Conservation (phyloP, 2,113 vertebrate genomes). For the Limanda limanda region DNA sequence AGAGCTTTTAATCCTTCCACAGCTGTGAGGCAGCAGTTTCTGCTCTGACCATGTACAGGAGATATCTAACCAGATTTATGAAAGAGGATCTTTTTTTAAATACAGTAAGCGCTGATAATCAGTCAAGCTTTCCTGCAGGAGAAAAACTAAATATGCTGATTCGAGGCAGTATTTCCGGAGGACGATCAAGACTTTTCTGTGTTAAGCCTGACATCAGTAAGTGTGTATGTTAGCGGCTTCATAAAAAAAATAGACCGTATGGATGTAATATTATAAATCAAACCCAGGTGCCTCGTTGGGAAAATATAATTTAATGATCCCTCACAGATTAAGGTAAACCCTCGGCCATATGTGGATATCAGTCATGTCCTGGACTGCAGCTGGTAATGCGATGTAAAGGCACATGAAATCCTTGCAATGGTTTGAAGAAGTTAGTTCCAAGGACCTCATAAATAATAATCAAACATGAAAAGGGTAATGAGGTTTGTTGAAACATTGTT, state of each 20-base stretch:
- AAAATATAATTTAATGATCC: slow-evolving; percentile 20
- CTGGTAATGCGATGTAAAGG: too few species aligned
- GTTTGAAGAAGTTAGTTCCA: too few species aligned
- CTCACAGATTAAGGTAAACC: slow-evolving; percentile 36
- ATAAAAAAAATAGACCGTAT: background rate
- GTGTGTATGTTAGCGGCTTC: background rate
- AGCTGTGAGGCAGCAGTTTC: slow-evolving; percentile 14
- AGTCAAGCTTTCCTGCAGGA: slow-evolving; percentile 37
- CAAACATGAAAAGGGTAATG: too few species aligned
- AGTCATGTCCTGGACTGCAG: too few species aligned
- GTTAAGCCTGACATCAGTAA: slow-evolving; percentile 13
- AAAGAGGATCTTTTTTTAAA: slow-evolving; percentile 42
- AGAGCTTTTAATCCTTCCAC: slow-evolving; percentile 34
- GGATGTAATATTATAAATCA: slow-evolving; percentile 14
- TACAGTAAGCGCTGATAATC: slow-evolving; percentile 51
- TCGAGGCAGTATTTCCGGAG: background rate
- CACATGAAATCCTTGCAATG: too few species aligned
- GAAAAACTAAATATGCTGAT: slow-evolving; percentile 18
- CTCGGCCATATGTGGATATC: background rate
- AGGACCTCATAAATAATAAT: too few species aligned
- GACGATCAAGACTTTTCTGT: background rate
- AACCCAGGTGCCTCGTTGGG: background rate
- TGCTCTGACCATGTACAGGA: slow-evolving; percentile 36
- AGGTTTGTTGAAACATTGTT: too few species aligned
- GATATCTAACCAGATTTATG: slow-evolving; percentile 43